Base-by-base conservation (phyloP, 2,113 vertebrate species). In the Equus quagga region DNA sequence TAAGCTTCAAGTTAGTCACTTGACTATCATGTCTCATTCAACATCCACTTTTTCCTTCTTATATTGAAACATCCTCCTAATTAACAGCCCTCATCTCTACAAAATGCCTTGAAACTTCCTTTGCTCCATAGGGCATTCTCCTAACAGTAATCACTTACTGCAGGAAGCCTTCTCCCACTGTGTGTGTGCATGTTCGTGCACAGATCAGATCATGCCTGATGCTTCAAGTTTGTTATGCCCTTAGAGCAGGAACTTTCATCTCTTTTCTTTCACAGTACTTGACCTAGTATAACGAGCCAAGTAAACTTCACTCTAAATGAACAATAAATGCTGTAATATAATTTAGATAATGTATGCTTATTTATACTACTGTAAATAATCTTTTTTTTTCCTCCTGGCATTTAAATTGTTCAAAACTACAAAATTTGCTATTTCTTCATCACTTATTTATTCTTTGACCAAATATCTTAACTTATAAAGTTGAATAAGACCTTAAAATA, bases 391-490 rank as follows among this genome's bases (percentile, higher is more conserved):
- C 86, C 31, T 93, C 19, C 46, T 76, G 72, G 51, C 56, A 93
- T 97, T 93, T 93, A 97, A 94, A 88, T 83, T 69, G n/a, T 69
- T 82, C 64, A 75, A 44, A 94, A 81, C 14, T 95, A 89, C 4
- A 86, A 9, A 91, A 79, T 17, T 93, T 94, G 18, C n/a, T 51
- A 94, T 84, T 84, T 94, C 33, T 89, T 90, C 26, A 73, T 54
- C 11, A 79, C 54, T 8, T 72, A 65, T 44, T 82, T 85, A 89
- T 75, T 86, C 64, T 95, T 92, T 95, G 54, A 94, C 10, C 51
- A 84, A 93, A 60, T 69, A 92, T 36, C 44, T 31, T 49, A 73
- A 87, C 13, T 49, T 92, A 94, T 15, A 92, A 86, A 89, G 2
- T 81, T 79, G 81, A 96, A 58, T 85, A 64, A 54, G 23, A 79